A percentile compares a stretch with the other conserved stretches of the same genome.
Evolutionary conservation across 2,797 vertebrate species (phyloP).

Genomic region (Gymnoscopelus microlampas): DNA sequence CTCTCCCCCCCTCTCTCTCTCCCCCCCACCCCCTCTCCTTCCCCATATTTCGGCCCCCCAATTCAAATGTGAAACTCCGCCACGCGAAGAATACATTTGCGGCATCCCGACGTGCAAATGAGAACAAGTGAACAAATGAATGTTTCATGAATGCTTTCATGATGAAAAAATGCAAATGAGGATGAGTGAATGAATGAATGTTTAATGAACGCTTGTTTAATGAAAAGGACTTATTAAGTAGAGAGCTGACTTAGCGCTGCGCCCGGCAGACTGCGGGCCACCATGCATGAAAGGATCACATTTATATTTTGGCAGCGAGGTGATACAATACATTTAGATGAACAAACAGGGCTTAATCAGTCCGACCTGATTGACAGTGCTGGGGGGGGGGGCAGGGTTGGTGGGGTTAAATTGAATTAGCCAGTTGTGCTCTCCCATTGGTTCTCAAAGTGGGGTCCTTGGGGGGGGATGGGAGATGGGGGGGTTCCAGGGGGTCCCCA

Average conservation of each 20-base stretch:
- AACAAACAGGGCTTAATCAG: slow-evolving; percentile 66
- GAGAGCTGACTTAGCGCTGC: slow-evolving; percentile 72
- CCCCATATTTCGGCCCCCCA: slow-evolving; percentile 32
- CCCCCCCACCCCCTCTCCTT: slow-evolving; percentile 16
- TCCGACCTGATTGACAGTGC: slow-evolving; percentile 61
- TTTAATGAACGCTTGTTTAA: slow-evolving; percentile 82
- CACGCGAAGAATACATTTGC: slow-evolving; percentile 61
- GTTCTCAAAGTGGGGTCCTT: too few relatives aligned
- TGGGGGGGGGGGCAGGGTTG: too few relatives aligned
- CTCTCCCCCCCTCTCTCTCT: slow-evolving; percentile 23
- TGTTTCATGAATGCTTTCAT: slow-evolving; percentile 81
- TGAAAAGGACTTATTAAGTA: slow-evolving; percentile 83
- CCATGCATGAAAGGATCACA: slow-evolving; percentile 58
- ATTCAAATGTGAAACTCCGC: slow-evolving; percentile 35
- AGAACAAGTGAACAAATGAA: slow-evolving; percentile 79
- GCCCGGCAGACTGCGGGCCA: slow-evolving; percentile 32
- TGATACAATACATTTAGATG: slow-evolving; percentile 63
- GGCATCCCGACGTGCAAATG: slow-evolving; percentile 59
- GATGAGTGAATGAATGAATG: slow-evolving; percentile 79
- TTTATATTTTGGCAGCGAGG: slow-evolving; percentile 64
- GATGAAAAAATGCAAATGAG: slow-evolving; percentile 79
- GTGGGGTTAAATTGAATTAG: too few relatives aligned
- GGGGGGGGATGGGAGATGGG: too few relatives aligned
- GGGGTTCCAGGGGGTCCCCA: too few relatives aligned
- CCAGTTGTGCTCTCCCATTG: too few relatives aligned